Evolutionary conservation across 2,113 vertebrate species (phyloP), one percentile per base, ranked within the genome.

Genomic region (Gadus chalcogrammus): DNA sequence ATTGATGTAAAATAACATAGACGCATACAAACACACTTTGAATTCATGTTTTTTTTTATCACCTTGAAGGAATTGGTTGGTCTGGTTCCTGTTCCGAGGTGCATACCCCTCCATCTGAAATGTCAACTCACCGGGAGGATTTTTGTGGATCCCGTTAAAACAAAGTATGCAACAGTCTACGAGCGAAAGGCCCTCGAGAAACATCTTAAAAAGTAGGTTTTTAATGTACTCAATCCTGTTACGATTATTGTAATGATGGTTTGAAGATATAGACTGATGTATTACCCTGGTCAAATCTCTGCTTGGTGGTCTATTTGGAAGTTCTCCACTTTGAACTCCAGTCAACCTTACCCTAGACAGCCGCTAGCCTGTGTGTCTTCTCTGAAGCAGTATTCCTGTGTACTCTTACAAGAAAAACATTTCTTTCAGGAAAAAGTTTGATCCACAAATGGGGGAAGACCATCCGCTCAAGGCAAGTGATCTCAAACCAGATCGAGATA

Each of bases 71-170:
- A 69, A 76, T 62, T 88, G 77, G 71, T 84, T 48, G 42, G 42
- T 48, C 42, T 0, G 35, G 79, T 69, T 58, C 48, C 22, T 20
- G 62, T 55, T 56, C 35, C 12, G 18, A 0, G 72, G 42, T 70
- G 78, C 9, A 18, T 78, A 20, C 89, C 89, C 0, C 67, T 42
- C 13, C 79, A 86, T 58, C 76, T 89, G 48, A 65, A 77, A 35
- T 89, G 88, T 72, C 77, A 73, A 3, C 64, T 90, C 60, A 83
- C 83, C 42, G 84, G 82, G 64, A 88, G 81, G 70, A 71, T 89
- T 75, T 88, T 89, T 76, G 67, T 88, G 52, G 88, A 90, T 78
- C 89, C 89, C 27, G 88, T 90, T 22, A 87, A 53, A 77, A 90
- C 85, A 0, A 24, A 64, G 0, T 77, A 83, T 15, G 82, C 84